phyloP scores from a whole-genome alignment of 2,113 vertebrate genomes.

The Scartelaos histophorus region DNA sequence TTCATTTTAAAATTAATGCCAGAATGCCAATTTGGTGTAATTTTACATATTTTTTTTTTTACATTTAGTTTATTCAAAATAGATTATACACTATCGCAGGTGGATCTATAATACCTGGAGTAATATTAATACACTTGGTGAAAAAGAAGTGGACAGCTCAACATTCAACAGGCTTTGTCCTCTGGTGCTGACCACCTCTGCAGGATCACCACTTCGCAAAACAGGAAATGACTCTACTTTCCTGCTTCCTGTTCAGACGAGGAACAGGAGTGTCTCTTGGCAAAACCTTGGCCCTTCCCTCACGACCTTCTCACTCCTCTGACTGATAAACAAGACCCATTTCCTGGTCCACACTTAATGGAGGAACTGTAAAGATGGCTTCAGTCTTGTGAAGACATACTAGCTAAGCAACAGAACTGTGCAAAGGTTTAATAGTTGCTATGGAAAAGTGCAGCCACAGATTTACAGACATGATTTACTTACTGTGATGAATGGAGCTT shows the following conservation, averaged over 20 bases:
- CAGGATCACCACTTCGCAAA: constrained; percentile 67
- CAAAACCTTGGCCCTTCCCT: constrained; percentile 34
- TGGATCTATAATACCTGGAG: not conserved
- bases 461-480: not conserved
- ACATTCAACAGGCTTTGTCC: constrained; percentile 47
- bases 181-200: constrained; percentile 39
- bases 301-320: constrained; percentile 37
- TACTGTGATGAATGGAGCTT: not conserved
- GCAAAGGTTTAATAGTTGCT: not conserved
- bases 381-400: constrained; percentile 25
- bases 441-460: not conserved
- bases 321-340: constrained; percentile 64
- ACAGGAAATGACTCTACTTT: constrained; percentile 80
- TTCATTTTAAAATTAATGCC: too few species aligned
- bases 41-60: too few species aligned
- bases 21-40: too few species aligned
- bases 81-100: not conserved
- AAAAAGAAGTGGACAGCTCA: constrained; percentile 23
- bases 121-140: not conserved
- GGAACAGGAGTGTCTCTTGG: constrained; percentile 60
- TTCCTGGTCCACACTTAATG: constrained; percentile 63
- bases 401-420: not conserved
- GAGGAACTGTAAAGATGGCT: constrained; percentile 16
- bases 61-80: too few species aligned
- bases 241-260: constrained; percentile 74